These are phyloP conservation scores for Sebastes baramenuke DNA, from an alignment of 2,797 vertebrate species.

Conservation along the genomic window DNA sequence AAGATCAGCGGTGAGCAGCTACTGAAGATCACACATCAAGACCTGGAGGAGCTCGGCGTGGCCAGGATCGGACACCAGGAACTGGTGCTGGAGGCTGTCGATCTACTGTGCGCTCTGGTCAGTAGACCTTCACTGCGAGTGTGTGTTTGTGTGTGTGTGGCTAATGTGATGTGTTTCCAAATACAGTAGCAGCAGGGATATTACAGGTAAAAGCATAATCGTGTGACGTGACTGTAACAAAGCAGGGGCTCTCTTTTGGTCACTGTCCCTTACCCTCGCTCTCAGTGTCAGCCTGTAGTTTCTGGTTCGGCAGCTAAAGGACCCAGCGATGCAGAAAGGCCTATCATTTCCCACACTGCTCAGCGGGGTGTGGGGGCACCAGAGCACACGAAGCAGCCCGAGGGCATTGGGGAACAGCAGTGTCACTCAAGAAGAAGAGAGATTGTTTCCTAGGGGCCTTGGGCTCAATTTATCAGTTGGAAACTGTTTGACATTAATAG, in stretches of 20 bases:
- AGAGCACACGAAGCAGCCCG: slow-evolving; percentile 15
- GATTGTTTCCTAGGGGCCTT: slow-evolving; percentile 1
- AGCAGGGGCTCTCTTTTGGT: background rate
- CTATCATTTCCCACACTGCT: slow-evolving; percentile 47
- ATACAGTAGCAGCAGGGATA: background rate
- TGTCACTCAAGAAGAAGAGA: slow-evolving; percentile 12
- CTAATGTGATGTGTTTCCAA: background rate
- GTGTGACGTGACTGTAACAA: background rate
- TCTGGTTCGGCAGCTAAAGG: slow-evolving; percentile 44
- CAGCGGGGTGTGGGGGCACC: slow-evolving; percentile 39
- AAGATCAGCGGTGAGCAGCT: slow-evolving; percentile 97
- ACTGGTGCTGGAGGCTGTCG: slow-evolving; percentile 94
- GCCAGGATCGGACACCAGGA: slow-evolving; percentile 97
- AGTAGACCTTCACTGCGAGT: slow-evolving; percentile 64
- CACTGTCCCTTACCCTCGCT: background rate
- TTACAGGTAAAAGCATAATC: too few species aligned
- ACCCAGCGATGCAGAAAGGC: slow-evolving; percentile 40
- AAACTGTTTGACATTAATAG: slow-evolving; percentile 13
- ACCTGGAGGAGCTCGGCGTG: slow-evolving; percentile 95
- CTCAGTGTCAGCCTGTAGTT: slow-evolving; percentile 22
- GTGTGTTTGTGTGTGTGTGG: background rate
- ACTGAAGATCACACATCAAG: slow-evolving; percentile 95
- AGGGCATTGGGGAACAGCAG: slow-evolving; percentile 15
- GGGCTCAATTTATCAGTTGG: slow-evolving; percentile 19
- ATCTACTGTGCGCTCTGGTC: slow-evolving; percentile 97